Conservation (phyloP, 2,888 invertebrate genomes). For the Arge pagana region DNA sequence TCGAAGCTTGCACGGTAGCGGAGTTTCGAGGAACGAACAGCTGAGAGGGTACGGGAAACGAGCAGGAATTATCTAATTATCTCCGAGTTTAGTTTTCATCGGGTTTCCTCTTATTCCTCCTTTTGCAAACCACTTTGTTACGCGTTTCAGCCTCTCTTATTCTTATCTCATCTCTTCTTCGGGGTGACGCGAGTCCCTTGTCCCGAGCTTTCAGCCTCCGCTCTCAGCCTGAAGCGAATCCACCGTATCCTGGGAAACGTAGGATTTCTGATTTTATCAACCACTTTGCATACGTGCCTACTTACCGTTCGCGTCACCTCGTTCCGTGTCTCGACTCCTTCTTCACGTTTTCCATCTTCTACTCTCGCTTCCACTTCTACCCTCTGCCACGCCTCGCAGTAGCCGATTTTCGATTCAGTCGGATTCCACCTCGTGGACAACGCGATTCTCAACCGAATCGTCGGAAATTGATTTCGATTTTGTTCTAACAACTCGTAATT, state of each 20-base stretch:
- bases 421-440: no score
- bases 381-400: no score
- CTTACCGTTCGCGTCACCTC: no score
- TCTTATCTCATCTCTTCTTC: constrained; percentile 18
- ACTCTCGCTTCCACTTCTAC: no score
- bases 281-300: constrained; percentile 15
- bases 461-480: no score
- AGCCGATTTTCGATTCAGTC: no score
- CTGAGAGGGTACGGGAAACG: not conserved
- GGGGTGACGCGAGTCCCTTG: constrained; percentile 16
- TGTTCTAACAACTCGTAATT: no score
- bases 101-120: not conserved
- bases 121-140: constrained; percentile 21
- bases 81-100: not conserved
- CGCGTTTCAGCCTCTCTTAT: constrained; percentile 15
- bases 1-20: not conserved
- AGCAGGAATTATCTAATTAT: constrained; percentile 4
- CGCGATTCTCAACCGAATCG: no score
- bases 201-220: constrained; percentile 1
- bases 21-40: not conserved
- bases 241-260: constrained; percentile 16
- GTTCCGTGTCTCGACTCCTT: constrained; percentile 13
- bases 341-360: not conserved
- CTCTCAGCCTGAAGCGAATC: not conserved
- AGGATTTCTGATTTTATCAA: constrained; percentile 13